Conservation (phyloP, 1,140 invertebrate species). For the Drosophila aff. region DNA sequence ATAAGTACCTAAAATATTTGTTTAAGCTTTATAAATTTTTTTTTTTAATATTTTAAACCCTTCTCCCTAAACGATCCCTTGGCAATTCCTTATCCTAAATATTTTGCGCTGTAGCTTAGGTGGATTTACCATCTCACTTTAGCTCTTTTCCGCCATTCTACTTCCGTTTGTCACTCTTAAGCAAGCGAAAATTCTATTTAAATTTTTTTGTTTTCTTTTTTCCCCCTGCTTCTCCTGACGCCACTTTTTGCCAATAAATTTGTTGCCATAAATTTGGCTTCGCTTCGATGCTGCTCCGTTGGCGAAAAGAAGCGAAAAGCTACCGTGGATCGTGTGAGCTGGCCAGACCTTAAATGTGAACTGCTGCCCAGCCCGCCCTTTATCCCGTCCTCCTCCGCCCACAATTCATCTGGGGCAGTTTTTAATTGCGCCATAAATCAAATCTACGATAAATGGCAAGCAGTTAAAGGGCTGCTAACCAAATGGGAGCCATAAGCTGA, state of each 20-base stretch:
- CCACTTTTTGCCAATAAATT: conserved; percentile 69
- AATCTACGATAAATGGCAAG: conserved; percentile 80
- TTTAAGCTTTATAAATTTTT: background rate
- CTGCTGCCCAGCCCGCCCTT: background rate
- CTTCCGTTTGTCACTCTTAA: conserved; percentile 44
- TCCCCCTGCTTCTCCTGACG: background rate
- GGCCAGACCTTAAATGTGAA: conserved; percentile 39
- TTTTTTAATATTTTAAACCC: background rate
- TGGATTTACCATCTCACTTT: conserved; percentile 42
- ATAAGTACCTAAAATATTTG: background rate
- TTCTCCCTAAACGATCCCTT: no score
- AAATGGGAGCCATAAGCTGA: conserved; percentile 83
- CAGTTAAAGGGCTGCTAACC: conserved; percentile 83
- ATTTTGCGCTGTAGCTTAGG: conserved; percentile 51
- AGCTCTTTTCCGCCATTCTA: conserved; percentile 8
- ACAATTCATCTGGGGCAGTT: conserved; percentile 58
- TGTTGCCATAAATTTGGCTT: conserved; percentile 75
- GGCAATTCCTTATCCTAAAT: background rate
- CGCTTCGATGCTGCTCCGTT: conserved; percentile 45
- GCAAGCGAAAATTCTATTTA: conserved; percentile 65
- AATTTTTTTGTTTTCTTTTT: conserved; percentile 50
- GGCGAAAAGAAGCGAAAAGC: conserved; percentile 11
- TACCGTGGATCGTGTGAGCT: conserved; percentile 48
- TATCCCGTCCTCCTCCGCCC: background rate
- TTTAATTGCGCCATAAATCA: conserved; percentile 82